A percentile compares a stretch with the other conserved stretches of the same genome.
These are phyloP conservation scores for Triplophysa tibetana DNA, from an alignment of 2,113 vertebrate species.

Conservation along the genomic window DNA sequence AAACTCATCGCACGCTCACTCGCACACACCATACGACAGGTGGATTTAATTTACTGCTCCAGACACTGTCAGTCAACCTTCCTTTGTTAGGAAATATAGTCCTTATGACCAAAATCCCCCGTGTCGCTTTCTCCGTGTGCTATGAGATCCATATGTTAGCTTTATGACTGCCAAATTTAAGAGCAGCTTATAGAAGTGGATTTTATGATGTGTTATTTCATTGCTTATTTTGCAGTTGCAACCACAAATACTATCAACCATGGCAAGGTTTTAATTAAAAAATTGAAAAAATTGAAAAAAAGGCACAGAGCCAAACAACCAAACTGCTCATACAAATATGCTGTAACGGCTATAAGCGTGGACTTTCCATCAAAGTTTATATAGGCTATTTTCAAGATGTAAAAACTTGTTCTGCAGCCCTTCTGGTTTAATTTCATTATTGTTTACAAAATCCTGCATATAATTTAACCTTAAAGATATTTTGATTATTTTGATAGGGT, in stretches of 20 bases:
- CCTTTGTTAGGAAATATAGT: conserved; percentile 60
- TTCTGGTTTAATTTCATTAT: too few relatives aligned
- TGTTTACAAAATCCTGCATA: too few relatives aligned
- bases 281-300: too few relatives aligned
- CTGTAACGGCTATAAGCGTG: too few relatives aligned
- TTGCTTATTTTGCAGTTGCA: background rate
- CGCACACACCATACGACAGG: conserved; percentile 51
- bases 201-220: background rate
- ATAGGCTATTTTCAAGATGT: too few relatives aligned
- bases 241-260: background rate
- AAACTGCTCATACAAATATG: too few relatives aligned
- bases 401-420: too few relatives aligned
- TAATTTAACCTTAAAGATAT: too few relatives aligned
- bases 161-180: conserved; percentile 21
- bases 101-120: conserved; percentile 62
- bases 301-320: too few relatives aligned
- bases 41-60: conserved; percentile 62
- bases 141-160: conserved; percentile 48
- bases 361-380: too few relatives aligned
- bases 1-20: conserved; percentile 10
- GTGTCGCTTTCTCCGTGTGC: conserved; percentile 57
- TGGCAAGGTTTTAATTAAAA: too few relatives aligned
- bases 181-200: background rate
- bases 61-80: conserved; percentile 62
- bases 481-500: too few relatives aligned